Evolutionary conservation across 2,113 vertebrate genomes (phyloP).

Genomic region (Arenaria interpres): DNA sequence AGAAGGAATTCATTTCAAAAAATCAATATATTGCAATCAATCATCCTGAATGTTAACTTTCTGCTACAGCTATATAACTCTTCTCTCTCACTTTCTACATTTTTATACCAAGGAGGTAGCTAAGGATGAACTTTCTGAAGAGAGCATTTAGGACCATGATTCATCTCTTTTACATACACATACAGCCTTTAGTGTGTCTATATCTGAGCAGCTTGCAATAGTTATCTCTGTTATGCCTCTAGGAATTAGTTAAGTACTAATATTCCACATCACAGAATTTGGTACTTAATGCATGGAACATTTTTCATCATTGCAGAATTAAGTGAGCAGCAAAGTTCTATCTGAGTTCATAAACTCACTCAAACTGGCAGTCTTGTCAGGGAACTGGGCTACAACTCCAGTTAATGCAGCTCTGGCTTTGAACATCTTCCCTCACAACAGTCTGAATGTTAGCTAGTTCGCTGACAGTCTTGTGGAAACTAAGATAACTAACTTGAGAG

Average conservation of each 20-base stretch:
- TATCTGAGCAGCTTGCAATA: not conserved
- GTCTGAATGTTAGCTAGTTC: not conserved
- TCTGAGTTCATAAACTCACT: not conserved
- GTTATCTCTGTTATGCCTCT: not conserved
- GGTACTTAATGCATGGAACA: not conserved
- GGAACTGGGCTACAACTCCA: not conserved
- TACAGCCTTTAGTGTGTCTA: not conserved
- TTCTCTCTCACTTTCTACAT: not conserved
- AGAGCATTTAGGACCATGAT: not conserved
- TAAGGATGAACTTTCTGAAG: not conserved
- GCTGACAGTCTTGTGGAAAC: not conserved
- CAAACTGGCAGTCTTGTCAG: not conserved
- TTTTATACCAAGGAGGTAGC: not conserved
- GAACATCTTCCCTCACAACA: not conserved
- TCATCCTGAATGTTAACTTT: not conserved
- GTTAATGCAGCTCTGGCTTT: not conserved
- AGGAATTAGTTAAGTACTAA: not conserved
- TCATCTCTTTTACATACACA: not conserved
- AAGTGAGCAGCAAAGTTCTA: not conserved
- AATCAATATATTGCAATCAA: not conserved
- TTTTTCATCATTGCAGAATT: not conserved
- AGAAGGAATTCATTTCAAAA: not conserved
- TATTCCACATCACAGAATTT: not conserved
- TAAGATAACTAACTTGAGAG: not conserved
- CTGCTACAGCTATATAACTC: not conserved